phyloP scores from a whole-genome alignment of 2,888 invertebrate genomes.

The Acronicta psi region DNA sequence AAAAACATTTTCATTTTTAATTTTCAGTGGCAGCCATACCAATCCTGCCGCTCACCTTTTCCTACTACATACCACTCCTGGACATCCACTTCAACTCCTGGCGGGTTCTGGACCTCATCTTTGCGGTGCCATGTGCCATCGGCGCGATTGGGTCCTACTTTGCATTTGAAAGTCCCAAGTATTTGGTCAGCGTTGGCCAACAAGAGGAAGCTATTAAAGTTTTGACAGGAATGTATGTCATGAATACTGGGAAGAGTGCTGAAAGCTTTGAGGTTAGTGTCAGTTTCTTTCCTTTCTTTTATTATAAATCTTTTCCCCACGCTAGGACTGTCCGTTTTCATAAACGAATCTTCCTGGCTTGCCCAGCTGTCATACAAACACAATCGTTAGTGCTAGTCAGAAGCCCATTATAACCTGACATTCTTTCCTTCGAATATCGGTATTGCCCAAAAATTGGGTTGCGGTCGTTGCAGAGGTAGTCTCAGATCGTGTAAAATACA shows the following conservation, averaged over 20 bases:
- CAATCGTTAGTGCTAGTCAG: too few species aligned
- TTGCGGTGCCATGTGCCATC: conserved; percentile 90
- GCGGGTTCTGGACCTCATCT: conserved; percentile 91
- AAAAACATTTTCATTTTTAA: not conserved
- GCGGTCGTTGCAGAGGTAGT: too few species aligned
- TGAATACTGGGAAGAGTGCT: conserved; percentile 69
- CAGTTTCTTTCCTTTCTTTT: too few species aligned
- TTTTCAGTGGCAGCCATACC: conserved; percentile 90
- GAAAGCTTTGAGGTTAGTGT: conserved; percentile 71
- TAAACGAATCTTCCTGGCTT: too few species aligned
- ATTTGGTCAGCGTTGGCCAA: conserved; percentile 89
- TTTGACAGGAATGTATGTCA: conserved; percentile 68
- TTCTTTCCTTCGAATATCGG: too few species aligned
- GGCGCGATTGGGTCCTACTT: conserved; percentile 87
- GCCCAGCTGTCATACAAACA: too few species aligned
- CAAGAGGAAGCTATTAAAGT: conserved; percentile 87
- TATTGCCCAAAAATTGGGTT: too few species aligned
- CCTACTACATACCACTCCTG: conserved; percentile 78
- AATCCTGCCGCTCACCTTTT: conserved; percentile 89
- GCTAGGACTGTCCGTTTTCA: not conserved
- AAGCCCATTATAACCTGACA: too few species aligned
- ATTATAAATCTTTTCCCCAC: too few species aligned
- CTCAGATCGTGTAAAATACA: too few species aligned
- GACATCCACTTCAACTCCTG: conserved; percentile 91
- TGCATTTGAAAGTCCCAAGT: conserved; percentile 94